These are phyloP conservation scores for Erithacus rubecula DNA, from an alignment of 2,797 vertebrate species.

Conservation along the genomic window DNA sequence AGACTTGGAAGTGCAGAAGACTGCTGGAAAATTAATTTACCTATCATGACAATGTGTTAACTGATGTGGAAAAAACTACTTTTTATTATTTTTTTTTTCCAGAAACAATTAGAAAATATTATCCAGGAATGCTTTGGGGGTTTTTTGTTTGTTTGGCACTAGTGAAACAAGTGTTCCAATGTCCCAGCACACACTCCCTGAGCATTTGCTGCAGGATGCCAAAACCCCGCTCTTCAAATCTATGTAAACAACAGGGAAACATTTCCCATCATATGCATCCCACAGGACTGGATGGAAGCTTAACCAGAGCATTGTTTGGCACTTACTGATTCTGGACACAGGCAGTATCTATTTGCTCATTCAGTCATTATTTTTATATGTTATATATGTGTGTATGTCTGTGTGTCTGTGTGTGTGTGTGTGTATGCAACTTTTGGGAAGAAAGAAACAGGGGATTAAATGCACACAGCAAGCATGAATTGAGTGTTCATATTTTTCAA, in stretches of 20 bases:
- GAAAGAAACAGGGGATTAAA: background rate
- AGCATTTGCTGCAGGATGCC: background rate
- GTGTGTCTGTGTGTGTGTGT: too few species aligned
- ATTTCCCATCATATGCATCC: background rate
- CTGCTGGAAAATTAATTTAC: background rate
- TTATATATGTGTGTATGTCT: background rate
- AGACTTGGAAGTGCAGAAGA: background rate
- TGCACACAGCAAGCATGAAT: background rate
- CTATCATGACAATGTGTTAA: background rate
- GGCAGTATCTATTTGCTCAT: background rate
- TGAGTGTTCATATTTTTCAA: background rate
- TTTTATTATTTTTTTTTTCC: background rate
- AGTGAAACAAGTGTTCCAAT: background rate
- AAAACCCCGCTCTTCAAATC: background rate
- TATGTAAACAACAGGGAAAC: background rate
- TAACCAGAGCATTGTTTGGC: background rate
- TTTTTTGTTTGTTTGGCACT: background rate
- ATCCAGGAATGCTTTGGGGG: background rate
- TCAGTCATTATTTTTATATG: background rate
- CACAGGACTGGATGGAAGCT: background rate
- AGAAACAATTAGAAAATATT: background rate
- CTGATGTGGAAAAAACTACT: background rate
- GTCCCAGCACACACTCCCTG: background rate
- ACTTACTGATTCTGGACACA: background rate
- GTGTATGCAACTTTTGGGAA: background rate